Conservation (phyloP, 2,113 vertebrate species). For the Parus major region DNA sequence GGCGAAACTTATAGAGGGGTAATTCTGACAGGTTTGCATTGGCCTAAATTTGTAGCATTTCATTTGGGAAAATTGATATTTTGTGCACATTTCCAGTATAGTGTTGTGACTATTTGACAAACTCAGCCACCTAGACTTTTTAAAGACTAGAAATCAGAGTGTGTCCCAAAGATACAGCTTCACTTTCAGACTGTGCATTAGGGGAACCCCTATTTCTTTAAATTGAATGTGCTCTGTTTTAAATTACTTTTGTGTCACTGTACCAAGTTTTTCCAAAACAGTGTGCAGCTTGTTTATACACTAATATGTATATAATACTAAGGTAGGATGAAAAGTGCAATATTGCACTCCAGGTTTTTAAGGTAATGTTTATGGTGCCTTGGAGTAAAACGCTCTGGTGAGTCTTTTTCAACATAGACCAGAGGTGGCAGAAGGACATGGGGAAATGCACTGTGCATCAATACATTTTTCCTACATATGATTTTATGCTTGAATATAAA, state of each 20-base stretch:
- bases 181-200: background rate
- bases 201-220: background rate
- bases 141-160: background rate
- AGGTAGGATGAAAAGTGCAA: background rate
- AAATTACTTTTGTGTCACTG: background rate
- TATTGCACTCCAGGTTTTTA: background rate
- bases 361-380: background rate
- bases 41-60: constrained; percentile 61
- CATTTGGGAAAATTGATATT: constrained; percentile 4
- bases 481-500: background rate
- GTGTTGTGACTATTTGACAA: constrained; percentile 21
- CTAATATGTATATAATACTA: background rate
- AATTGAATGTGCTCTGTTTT: background rate
- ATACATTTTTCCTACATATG: background rate
- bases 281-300: background rate
- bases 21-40: constrained; percentile 66
- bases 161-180: background rate
- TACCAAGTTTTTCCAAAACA: background rate
- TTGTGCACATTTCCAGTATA: constrained; percentile 29
- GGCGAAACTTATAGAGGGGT: constrained; percentile 52
- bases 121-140: background rate
- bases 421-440: background rate
- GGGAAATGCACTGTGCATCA: background rate
- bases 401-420: background rate
- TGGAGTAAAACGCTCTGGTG: background rate